A percentile compares a stretch with the other conserved stretches of the same genome.
phyloP scores from a whole-genome alignment of 2,113 vertebrate genomes.

The Bubalus kerabau region DNA sequence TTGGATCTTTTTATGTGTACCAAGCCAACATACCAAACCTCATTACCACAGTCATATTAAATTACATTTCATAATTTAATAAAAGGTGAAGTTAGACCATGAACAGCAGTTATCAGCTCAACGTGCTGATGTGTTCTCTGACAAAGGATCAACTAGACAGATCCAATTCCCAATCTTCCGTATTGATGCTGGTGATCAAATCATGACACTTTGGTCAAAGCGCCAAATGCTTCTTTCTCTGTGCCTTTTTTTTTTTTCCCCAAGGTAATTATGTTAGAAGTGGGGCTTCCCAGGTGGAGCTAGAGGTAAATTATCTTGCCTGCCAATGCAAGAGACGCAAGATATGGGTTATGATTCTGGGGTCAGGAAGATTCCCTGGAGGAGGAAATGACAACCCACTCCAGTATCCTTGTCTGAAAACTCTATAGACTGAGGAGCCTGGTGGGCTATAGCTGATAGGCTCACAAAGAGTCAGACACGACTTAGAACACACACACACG shows the following conservation, averaged over 20 bases:
- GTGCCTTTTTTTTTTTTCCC: not conserved
- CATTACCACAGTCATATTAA: conserved; percentile 49
- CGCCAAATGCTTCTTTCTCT: not conserved
- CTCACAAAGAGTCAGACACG: not conserved
- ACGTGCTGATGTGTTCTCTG: not conserved
- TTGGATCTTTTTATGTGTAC: conserved; percentile 1
- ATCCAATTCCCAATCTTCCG: not conserved
- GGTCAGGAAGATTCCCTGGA: not conserved
- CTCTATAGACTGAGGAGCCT: not conserved
- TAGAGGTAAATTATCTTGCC: not conserved
- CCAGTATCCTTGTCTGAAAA: not conserved
- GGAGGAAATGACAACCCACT: not conserved
- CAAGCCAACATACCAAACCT: conserved; percentile 38
- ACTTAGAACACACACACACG: not conserved
- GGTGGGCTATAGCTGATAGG: not conserved
- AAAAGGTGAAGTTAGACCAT: conserved; percentile 20
- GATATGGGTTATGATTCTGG: not conserved
- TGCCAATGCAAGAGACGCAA: not conserved
- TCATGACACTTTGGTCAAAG: not conserved
- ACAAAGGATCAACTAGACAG: not conserved
- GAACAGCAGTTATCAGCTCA: not conserved
- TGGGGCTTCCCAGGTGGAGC: not conserved
- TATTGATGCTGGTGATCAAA: not conserved
- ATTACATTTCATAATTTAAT: conserved; percentile 52
- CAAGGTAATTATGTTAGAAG: not conserved